Base-by-base conservation (phyloP, 1,140 invertebrate genomes). In the Bicyclus anynana region DNA sequence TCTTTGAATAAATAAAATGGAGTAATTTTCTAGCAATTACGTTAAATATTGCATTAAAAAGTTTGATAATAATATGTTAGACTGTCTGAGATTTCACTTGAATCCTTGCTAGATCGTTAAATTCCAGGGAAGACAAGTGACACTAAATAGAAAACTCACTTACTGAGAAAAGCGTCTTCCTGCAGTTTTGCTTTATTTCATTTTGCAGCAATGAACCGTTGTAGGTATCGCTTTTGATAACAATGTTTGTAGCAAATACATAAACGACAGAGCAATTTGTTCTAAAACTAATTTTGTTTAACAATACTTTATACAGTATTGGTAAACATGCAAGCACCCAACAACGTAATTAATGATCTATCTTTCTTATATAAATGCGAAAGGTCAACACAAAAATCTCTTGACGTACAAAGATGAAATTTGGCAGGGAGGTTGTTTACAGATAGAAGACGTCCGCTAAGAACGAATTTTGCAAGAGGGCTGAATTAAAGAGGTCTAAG, bases 61-160 rank as follows among this genome's bases (percentile, higher is more conserved):
- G n/a, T n/a, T n/a, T n/a, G n/a, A n/a, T n/a, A 16, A 23, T 37
- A 51, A 47, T 52, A 59, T 9, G 27, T 59, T 16, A 53, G 44
- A 48, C 57, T n/a, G n/a, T n/a, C n/a, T 40, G 57, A 48, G 57
- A 59, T 53, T 59, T 59, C 27, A 51, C 47, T 53, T 53, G 42
- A 14, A 53, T 53, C 33, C 46, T 53, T 42, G 56, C 35, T 50
- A 59, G 50, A 51, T 59, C 57, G 50, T 53, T 59, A 59, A 59
- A 59, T 53, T 53, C 50, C 52, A 53, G 48, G 51, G 48, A 21
- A 59, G 57, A 59, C 57, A 59, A 59, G 57, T 59, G 57, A 59
- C 57, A 59, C 57, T 59, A 59, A 59, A 59, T 59, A 59, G 57
- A 59, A 59, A 59, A 59, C 57, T 59, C 57, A 53, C 20, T 59